A percentile compares a stretch with the other conserved stretches of the same genome.
Evolutionary conservation across 2,888 invertebrate genomes (phyloP).

Genomic region (Teleogryllus oceanicus): DNA sequence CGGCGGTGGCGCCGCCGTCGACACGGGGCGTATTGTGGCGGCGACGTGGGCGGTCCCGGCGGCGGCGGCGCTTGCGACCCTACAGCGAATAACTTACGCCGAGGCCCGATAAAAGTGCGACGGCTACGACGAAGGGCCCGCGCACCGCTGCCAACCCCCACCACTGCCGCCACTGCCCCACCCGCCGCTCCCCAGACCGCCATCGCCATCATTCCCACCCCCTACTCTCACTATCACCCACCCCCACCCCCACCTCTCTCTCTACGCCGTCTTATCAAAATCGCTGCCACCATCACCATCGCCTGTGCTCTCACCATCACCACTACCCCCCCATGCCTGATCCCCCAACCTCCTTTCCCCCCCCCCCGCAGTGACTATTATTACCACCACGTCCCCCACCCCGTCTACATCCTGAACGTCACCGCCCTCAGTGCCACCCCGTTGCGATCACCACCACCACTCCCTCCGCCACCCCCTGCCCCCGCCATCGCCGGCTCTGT

Average conservation of each 20-base stretch:
- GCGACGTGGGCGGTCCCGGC: no score
- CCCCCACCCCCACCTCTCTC: no score
- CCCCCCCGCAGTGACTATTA: background rate
- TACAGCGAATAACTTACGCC: background rate
- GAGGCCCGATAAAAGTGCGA: background rate
- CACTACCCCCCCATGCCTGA: no score
- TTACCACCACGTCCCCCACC: background rate
- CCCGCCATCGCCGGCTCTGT: background rate
- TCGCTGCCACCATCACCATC: no score
- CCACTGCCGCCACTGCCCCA: background rate
- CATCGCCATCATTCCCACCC: background rate
- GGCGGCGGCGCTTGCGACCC: background rate
- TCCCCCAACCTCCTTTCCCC: background rate
- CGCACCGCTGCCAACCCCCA: background rate
- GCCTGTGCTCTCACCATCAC: no score
- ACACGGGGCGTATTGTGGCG: no score
- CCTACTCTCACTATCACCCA: fast-evolving
- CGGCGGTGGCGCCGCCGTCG: no score
- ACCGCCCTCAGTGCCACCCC: background rate
- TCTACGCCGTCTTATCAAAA: no score
- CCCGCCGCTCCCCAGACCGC: background rate
- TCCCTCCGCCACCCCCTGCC: background rate
- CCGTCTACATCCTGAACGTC: background rate
- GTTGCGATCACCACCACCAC: background rate
- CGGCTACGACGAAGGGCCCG: background rate